Base-by-base conservation (phyloP, 2,888 invertebrate genomes). In the Euclidia mi region DNA sequence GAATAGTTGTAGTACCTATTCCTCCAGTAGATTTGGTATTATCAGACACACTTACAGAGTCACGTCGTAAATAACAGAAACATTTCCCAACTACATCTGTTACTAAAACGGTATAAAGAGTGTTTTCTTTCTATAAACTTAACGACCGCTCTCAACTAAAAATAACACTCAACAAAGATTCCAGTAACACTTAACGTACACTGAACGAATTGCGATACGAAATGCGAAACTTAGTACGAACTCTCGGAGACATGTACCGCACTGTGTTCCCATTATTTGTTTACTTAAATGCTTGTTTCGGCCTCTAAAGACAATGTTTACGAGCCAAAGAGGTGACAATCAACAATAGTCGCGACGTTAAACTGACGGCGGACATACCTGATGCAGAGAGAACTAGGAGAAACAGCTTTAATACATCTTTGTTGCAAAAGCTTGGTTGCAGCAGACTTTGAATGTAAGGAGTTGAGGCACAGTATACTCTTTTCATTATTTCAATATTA, bases 231-330 rank as follows among this genome's bases (percentile, higher is more conserved):
- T 72, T 47, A 10, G 38, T 59, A 47, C 53, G 38, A 43, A 57
- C 43, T 53, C 57, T 57, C 53, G 34, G 34, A 58, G 56, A 56
- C 48, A 53, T 57, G 69, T 75, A 63, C 37, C 42, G 44, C 48
- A 48, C 46, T 52, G 38, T 62, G 74, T 76, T 66, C 17, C 69
- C 64, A 74, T 76, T 69, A 72, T 75, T 76, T 82, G 80, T 84
- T 81, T 80, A 76, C 69, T 77, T 76, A 82, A 79, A 80, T 79
- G 84, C 79, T 79, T 82, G 82, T 84, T 81, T 79, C 82, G 81
- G 86, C 84, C 85, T 86, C 85, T 82, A 71, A 78, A 80, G 81
- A 85, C 82, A 85, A 71, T 84, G 86, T 88, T 88, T 87, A 88
- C 85, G 79, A 81, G 79, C 71, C 79, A 78, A 85, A 87, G 89